Base-by-base conservation (phyloP, 2,797 vertebrate genomes). In the Galago senegalensis region DNA sequence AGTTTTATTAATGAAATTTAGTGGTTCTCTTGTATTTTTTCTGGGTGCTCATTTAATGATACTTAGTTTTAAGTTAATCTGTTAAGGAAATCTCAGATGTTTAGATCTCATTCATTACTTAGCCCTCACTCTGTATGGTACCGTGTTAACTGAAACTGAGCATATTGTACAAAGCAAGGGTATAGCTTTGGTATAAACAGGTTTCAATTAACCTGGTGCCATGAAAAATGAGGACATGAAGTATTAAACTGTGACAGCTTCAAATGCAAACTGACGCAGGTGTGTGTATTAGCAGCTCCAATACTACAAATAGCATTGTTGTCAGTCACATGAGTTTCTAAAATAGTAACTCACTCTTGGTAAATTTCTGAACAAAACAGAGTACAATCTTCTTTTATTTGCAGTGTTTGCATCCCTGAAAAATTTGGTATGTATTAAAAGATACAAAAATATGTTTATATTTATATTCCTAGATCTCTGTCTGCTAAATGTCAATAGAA, bases 301-400 rank as follows among this genome's bases (percentile, higher is more conserved):
- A 56, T 20, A 23, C 16, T 58, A 43, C 25, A 63, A 20, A 83
- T 4, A 73, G 29, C 53, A 58, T 20, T 34, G 1, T 43, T n/a
- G 29, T 16, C 17, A 40, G 56, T 4, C 29, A 77, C 25, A 29
- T 34, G 14, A 79, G 49, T 8, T 53, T 87, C 65, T 61, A 69
- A 67, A 84, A 80, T 3, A 88, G 37, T 31, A 77, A 53, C 72
- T 73, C 20, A 53, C 9, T 86, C 63, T 87, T 89, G 40, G 70
- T 17, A 82, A 93, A 93, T 77, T 94, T 81, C 12, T 49, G 91
- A 76, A 61, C 18, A 84, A 82, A 72, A 90, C 29, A 70, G 69
- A 61, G 7, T 83, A 79, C 4, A 58, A 43, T 80, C 11, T 87
- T 79, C 70, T 77, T n/a, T 69, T 77, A 29, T 37, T 70, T 43